phyloP scores from a whole-genome alignment of 2,888 invertebrate species.

The Dryomyza anilis region DNA sequence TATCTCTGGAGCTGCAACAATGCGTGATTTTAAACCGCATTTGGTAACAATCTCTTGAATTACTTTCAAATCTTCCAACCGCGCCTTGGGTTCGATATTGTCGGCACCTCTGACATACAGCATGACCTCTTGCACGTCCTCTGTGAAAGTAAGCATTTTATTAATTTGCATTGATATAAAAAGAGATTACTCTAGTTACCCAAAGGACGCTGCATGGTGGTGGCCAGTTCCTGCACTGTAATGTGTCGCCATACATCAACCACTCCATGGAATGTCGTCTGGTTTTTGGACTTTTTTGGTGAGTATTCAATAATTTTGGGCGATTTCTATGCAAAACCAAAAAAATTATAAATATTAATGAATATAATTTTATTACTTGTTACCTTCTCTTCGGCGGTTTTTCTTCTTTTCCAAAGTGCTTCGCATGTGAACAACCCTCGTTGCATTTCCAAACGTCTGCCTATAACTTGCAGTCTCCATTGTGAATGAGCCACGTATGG shows the following conservation, averaged over 20 bases:
- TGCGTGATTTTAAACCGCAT: conserved; percentile 69
- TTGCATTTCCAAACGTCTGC: conserved; percentile 6
- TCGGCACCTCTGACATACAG: conserved; percentile 68
- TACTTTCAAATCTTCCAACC: conserved; percentile 70
- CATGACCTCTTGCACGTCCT: conserved; percentile 73
- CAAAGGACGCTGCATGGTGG: conserved; percentile 67
- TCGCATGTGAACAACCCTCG: conserved; percentile 50
- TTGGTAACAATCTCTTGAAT: conserved; percentile 72
- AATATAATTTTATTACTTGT: conserved; percentile 21
- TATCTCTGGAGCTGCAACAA: conserved; percentile 62
- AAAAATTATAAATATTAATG: background rate
- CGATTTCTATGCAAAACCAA: conserved; percentile 59
- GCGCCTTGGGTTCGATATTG: conserved; percentile 64
- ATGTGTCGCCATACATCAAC: conserved; percentile 81
- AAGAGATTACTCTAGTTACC: conserved; percentile 60
- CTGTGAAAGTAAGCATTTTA: too few species aligned
- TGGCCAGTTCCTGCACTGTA: conserved; percentile 77
- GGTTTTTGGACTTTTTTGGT: conserved; percentile 51
- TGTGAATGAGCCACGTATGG: background rate
- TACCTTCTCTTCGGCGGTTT: conserved; percentile 70
- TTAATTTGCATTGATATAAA: background rate
- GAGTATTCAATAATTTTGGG: conserved; percentile 66
- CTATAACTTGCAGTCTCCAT: conserved; percentile 11
- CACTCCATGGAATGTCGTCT: conserved; percentile 49
- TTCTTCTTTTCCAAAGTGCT: conserved; percentile 66